A percentile compares a stretch with the other conserved stretches of the same genome.
Evolutionary conservation across 1,140 invertebrate genomes (phyloP).

Genomic region (Bursaphelenchus mucronatus): DNA sequence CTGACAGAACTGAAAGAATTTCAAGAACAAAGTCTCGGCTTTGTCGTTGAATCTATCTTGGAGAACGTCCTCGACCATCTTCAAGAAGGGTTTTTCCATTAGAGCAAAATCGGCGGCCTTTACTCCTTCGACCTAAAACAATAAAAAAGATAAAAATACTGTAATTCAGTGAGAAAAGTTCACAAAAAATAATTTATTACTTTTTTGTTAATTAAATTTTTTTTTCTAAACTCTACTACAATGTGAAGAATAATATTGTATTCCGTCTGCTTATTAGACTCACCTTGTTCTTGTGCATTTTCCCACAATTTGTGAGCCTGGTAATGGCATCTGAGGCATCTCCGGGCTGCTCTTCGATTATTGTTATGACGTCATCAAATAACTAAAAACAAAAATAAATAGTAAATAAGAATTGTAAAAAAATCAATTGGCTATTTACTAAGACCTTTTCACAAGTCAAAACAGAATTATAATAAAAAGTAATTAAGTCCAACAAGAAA

Average conservation of each 20-base stretch:
- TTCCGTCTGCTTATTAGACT: neutral
- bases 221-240: no score
- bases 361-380: constrained; percentile 48
- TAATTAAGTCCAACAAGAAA: neutral
- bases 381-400: constrained; percentile 26
- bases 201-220: no score
- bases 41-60: constrained; percentile 50
- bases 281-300: constrained; percentile 46
- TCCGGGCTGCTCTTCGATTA: constrained; percentile 40
- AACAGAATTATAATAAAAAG: constrained; percentile 8
- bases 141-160: neutral
- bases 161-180: neutral
- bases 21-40: constrained; percentile 48
- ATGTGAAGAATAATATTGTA: constrained; percentile 2
- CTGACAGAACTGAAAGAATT: constrained; percentile 53
- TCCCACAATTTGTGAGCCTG: constrained; percentile 38
- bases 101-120: constrained; percentile 47
- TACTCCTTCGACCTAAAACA: constrained; percentile 33
- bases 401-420: neutral
- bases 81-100: constrained; percentile 38
- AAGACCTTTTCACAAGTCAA: neutral
- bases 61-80: constrained; percentile 48
- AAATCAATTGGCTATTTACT: neutral
- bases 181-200: neutral
- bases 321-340: constrained; percentile 40